Base-by-base conservation (phyloP, 2,797 vertebrate species). In the Sebastes baramenuke region DNA sequence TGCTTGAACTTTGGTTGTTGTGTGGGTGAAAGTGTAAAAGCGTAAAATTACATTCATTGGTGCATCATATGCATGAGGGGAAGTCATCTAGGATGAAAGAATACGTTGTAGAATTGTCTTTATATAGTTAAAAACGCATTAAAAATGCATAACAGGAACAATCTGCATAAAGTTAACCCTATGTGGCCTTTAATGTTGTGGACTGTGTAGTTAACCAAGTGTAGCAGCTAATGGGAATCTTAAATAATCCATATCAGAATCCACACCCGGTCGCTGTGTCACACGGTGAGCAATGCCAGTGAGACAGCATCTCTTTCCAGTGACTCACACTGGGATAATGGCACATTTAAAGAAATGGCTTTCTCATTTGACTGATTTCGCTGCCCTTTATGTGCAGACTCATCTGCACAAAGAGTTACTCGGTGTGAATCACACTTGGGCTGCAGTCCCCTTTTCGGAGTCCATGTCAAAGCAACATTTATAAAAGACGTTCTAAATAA, bases 251-350 rank as follows among this genome's bases (percentile, higher is more conserved):
- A 52, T 46, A 56, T 27, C 34, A 58, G 10, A 54, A 71, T 65
- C 34, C 38, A 42, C 16, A 38, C 54, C 16, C 0, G 6, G 58
- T 77, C 29, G 72, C 73, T 42, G 46, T 79, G 82, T 76, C 80
- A 72, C 54, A 60, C 68, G 34, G n/a, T 72, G 83, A 91, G 80
- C 76, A 25, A 66, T 61, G 75, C 62, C 38, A 72, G 14, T 9
- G 46, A 67, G 59, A 71, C 62, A 29, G 69, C 61, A 27, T 85
- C 58, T 79, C 59, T 77, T 84, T 62, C 65, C 81, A 65, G n/a
- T 90, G 81, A 92, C 79, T 92, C 92, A 89, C 76, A 59, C 72
- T 46, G 52, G 75, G 67, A 89, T 85, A 85, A 86, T 87, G 71
- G 76, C 72, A 72, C 54, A 65, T 90, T 85, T 36, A 62, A 85